These are phyloP conservation scores for Andrena minutula DNA, from an alignment of 2,888 invertebrate species.

Conservation along the genomic window DNA sequence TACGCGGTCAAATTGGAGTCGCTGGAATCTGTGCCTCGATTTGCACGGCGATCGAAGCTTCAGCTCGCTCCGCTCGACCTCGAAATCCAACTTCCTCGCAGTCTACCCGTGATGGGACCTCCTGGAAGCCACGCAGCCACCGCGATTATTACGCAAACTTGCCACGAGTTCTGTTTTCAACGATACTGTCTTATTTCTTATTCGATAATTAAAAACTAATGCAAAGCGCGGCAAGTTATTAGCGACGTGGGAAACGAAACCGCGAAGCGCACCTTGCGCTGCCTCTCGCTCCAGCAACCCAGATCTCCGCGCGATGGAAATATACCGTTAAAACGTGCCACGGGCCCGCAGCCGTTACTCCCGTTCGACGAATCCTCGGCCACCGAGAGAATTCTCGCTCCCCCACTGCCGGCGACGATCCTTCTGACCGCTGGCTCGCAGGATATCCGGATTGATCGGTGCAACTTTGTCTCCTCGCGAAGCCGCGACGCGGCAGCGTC, in stretches of 20 bases:
- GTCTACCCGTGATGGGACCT: background rate
- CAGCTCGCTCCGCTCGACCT: background rate
- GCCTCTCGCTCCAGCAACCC: slow-evolving; percentile 76
- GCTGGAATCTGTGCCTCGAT: slow-evolving; percentile 32
- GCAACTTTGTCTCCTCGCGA: slow-evolving; percentile 2
- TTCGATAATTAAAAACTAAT: too few species aligned
- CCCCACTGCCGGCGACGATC: slow-evolving; percentile 8
- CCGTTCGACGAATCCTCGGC: slow-evolving; percentile 68
- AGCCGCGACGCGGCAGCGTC: slow-evolving; percentile 1
- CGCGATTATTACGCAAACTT: too few species aligned
- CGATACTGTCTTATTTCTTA: too few species aligned
- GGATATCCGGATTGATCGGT: slow-evolving; percentile 25
- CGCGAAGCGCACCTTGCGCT: slow-evolving; percentile 54
- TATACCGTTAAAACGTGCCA: slow-evolving; percentile 78
- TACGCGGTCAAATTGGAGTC: slow-evolving; percentile 48
- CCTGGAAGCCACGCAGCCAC: too few species aligned
- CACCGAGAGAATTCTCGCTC: slow-evolving; percentile 41
- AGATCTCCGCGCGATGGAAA: slow-evolving; percentile 73
- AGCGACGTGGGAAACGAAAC: slow-evolving; percentile 43
- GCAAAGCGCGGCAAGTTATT: slow-evolving; percentile 7
- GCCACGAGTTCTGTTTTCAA: too few species aligned
- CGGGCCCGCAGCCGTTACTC: slow-evolving; percentile 64
- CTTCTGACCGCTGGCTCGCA: slow-evolving; percentile 10
- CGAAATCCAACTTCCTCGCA: slow-evolving; percentile 6
- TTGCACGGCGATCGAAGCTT: background rate